Percentiles rank a stretch among this genome's conserved stretches.
These are phyloP conservation scores for Lysiphlebus fabarum DNA, from an alignment of 1,140 invertebrate genomes.

Conservation along the genomic window DNA sequence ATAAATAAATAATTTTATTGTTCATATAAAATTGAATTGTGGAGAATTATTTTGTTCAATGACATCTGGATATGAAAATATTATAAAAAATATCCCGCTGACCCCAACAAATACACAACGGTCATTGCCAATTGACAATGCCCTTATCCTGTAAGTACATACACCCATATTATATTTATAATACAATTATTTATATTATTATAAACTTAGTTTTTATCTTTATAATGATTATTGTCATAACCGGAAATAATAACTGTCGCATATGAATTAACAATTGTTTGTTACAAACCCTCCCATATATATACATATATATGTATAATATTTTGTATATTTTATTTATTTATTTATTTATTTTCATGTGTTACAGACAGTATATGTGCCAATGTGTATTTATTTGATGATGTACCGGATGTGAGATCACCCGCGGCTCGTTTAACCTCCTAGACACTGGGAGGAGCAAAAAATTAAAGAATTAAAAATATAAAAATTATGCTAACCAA, in stretches of 20 bases:
- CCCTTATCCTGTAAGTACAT: background rate
- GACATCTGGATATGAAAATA: background rate
- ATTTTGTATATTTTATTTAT: conserved; percentile 31
- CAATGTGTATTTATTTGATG: conserved; percentile 15
- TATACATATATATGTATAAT: too few species aligned
- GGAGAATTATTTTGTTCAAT: background rate
- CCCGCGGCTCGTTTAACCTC: conserved; percentile 40
- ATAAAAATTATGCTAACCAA: too few species aligned
- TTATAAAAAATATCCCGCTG: conserved; percentile 5
- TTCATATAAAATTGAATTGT: too few species aligned
- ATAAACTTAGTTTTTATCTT: background rate
- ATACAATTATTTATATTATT: background rate
- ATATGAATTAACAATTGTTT: conserved; percentile 46
- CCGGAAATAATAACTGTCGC: conserved; percentile 42
- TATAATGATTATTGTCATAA: conserved; percentile 17
- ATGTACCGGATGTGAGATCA: conserved; percentile 44
- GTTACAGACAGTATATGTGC: background rate
- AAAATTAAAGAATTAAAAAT: too few species aligned
- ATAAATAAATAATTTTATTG: too few species aligned
- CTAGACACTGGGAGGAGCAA: too few species aligned
- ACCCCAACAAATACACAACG: conserved; percentile 1
- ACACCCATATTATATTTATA: too few species aligned
- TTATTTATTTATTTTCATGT: conserved; percentile 30
- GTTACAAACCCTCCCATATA: conserved; percentile 38
- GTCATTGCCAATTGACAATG: conserved; percentile 15